Base-by-base conservation (phyloP, 2,888 invertebrate species). In the Rhagophthalmus giganteus region DNA sequence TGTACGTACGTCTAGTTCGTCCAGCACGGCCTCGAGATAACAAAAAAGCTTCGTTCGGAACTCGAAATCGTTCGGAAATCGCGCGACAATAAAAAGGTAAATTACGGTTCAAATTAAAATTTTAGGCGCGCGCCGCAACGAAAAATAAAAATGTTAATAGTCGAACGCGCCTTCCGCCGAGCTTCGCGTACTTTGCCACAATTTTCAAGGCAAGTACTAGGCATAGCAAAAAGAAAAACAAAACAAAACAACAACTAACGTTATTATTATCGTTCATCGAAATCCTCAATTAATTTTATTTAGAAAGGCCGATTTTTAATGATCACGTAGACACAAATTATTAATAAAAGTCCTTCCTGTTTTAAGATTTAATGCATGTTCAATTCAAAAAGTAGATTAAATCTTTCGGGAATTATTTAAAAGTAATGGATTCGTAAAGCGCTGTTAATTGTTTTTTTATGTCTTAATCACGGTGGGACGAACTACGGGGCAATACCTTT, bases 301-400 rank as follows among this genome's bases (percentile, higher is more conserved):
- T 30, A 24, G 34, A 35, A 35, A 35, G 34, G 34, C 20, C 16
- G 16, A 35, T 35, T 35, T 35, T 35, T 20, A 20, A 20, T 20
- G 20, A 20, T 20, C 20, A 20, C 20, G 20, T 7, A 20, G 7
- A 7, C 3, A 20, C 20, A 20, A 20, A 20, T 20, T 20, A 20
- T 20, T 20, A n/a, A n/a, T n/a, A 20, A 20, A 20, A 20, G 20
- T 20, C 20, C 20, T 20, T 20, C 20, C 20, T 20, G 34, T 35
- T 35, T 35, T 35, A 24, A 24, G 7, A 11, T 30, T 30, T 7
- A 30, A 30, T 27, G 10, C 27, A n/a, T n/a, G n/a, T n/a, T n/a
- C n/a, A n/a, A n/a, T n/a, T n/a, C n/a, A n/a, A n/a, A n/a, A n/a
- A n/a, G n/a, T n/a, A n/a, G n/a, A n/a, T n/a, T n/a, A n/a, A n/a